These are phyloP conservation scores for Gymnothorax javanicus DNA, from an alignment of 2,797 vertebrate genomes.

Conservation along the genomic window DNA sequence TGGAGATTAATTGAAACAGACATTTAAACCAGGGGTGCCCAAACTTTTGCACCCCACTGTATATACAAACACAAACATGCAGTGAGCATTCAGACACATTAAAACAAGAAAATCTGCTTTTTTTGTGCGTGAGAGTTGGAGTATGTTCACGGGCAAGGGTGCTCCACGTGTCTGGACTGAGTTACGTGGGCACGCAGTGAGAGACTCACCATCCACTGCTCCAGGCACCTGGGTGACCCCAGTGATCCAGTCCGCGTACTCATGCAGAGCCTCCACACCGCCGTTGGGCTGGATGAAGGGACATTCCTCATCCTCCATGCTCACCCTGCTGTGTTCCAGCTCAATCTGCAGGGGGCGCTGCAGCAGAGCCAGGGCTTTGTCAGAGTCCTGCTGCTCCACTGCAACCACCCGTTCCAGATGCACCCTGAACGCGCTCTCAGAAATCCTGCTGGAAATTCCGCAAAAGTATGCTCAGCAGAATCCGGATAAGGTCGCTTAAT, in stretches of 20 bases:
- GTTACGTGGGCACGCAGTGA: neutral
- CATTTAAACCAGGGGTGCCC: too few relatives aligned
- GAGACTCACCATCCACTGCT: constrained; percentile 69
- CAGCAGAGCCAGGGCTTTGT: constrained; percentile 69
- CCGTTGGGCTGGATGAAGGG: constrained; percentile 78
- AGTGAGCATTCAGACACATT: too few relatives aligned
- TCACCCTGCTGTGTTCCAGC: constrained; percentile 83
- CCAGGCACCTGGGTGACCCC: constrained; percentile 57
- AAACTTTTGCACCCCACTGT: too few relatives aligned
- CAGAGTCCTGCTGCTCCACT: constrained; percentile 61
- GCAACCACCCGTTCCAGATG: constrained; percentile 81
- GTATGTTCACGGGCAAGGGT: too few relatives aligned
- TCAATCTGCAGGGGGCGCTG: constrained; percentile 86
- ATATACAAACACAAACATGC: too few relatives aligned
- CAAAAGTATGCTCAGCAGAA: neutral
- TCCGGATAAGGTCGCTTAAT: neutral
- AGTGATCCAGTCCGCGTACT: constrained; percentile 84
- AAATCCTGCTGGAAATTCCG: constrained; percentile 66
- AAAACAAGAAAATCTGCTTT: too few relatives aligned
- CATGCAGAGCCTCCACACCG: constrained; percentile 84
- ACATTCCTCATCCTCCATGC: constrained; percentile 68
- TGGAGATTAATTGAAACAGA: too few relatives aligned
- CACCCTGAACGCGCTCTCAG: constrained; percentile 86
- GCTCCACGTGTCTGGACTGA: too few relatives aligned
- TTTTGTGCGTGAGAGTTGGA: too few relatives aligned